These are phyloP conservation scores for Drosophila orena DNA, from an alignment of 1,140 invertebrate genomes.

Conservation along the genomic window DNA sequence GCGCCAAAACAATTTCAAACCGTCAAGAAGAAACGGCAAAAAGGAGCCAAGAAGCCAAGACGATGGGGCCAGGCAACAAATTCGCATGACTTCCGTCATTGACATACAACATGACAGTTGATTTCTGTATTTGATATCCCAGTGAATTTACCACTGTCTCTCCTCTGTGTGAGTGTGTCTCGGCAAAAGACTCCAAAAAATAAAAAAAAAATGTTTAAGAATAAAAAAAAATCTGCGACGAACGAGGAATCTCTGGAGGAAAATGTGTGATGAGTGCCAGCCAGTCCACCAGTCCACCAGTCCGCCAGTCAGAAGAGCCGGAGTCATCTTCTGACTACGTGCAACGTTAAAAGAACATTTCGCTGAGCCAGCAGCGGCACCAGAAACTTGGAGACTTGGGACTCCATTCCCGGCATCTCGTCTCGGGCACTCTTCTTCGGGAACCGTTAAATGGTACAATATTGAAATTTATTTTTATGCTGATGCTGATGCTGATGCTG, in stretches of 20 bases:
- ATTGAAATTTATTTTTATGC: slow-evolving; percentile 78
- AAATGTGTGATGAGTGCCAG: slow-evolving; percentile 59
- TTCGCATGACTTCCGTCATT: slow-evolving; percentile 77
- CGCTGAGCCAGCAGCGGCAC: slow-evolving; percentile 9
- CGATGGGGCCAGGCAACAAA: slow-evolving; percentile 42
- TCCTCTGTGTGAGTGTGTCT: slow-evolving; percentile 19
- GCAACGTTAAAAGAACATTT: slow-evolving; percentile 31
- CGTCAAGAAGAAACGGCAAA: slow-evolving; percentile 15
- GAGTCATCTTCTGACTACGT: slow-evolving; percentile 37
- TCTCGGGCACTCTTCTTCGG: slow-evolving; percentile 15
- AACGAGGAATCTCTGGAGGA: slow-evolving; percentile 26
- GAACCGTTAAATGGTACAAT: slow-evolving; percentile 80
- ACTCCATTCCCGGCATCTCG: neutral
- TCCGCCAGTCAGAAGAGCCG: slow-evolving; percentile 30
- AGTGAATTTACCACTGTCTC: slow-evolving; percentile 61
- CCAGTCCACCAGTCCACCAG: slow-evolving; percentile 28
- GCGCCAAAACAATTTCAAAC: slow-evolving; percentile 45
- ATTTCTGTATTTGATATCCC: slow-evolving; percentile 80
- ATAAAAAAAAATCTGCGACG: neutral
- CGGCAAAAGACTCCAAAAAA: slow-evolving; percentile 26
- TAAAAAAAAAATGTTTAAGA: neutral
- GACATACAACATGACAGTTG: slow-evolving; percentile 82
- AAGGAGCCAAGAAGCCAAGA: slow-evolving; percentile 14
- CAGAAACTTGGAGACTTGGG: neutral
- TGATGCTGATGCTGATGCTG: slow-evolving; percentile 52